phyloP scores from a whole-genome alignment of 2,888 invertebrate genomes.

The Plebejus melissa region DNA sequence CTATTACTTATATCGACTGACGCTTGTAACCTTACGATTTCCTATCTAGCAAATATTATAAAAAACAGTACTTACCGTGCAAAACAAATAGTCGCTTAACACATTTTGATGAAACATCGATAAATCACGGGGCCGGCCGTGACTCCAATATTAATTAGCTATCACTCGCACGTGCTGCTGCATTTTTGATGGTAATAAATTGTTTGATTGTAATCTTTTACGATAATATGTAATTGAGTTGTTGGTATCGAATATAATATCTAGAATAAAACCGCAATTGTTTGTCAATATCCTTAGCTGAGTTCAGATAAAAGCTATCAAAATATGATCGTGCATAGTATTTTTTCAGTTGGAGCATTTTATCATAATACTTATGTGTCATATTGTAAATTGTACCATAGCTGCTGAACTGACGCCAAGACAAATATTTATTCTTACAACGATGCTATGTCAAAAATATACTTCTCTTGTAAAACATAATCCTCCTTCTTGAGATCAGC shows the following conservation, averaged over 20 bases:
- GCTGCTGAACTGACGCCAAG: too few species aligned
- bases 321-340: not conserved
- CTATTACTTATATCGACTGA: too few species aligned
- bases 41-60: not conserved
- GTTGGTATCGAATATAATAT: slow-evolving; percentile 4
- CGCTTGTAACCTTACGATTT: not conserved
- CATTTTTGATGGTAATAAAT: slow-evolving; percentile 23
- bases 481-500: not conserved
- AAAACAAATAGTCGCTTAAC: slow-evolving; percentile 11
- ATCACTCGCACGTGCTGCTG: slow-evolving; percentile 22
- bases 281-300: not conserved
- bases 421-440: too few species aligned
- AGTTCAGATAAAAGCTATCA: not conserved
- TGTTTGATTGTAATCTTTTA: slow-evolving; percentile 8
- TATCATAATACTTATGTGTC: too few species aligned
- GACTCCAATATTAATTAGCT: slow-evolving; percentile 25
- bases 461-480: not conserved
- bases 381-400: too few species aligned
- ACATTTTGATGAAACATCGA: slow-evolving; percentile 22
- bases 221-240: slow-evolving; percentile 19
- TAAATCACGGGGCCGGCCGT: slow-evolving; percentile 13
- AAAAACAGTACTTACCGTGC: not conserved
- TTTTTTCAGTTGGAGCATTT: not conserved
- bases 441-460: not conserved
- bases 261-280: not conserved